Conservation (phyloP, 1,140 invertebrate species). For the Pinna nobilis region DNA sequence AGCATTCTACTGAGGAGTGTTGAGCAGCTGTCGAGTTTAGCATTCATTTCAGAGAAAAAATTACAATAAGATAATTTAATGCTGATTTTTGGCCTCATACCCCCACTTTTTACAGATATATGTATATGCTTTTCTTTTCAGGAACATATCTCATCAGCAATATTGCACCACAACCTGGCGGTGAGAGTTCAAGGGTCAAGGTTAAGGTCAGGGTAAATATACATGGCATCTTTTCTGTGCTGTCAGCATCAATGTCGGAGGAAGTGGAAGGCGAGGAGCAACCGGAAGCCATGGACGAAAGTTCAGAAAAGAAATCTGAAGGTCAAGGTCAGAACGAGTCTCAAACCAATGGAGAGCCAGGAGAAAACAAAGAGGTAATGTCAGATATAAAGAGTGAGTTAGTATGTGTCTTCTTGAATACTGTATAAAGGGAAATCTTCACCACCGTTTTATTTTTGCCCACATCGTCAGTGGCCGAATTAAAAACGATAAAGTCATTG, state of each 20-base stretch:
- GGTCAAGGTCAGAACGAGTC: constrained; percentile 37
- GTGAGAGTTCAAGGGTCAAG: constrained; percentile 94
- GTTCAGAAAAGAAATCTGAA: constrained; percentile 53
- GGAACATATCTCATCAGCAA: constrained; percentile 89
- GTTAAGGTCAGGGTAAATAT: constrained; percentile 95
- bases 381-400: no score
- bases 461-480: no score
- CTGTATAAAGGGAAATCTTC: no score
- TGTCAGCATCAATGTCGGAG: constrained; percentile 89
- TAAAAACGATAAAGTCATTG: no score
- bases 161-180: constrained; percentile 87
- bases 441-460: no score
- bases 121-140: no score
- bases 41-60: no score
- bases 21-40: no score
- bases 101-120: neutral
- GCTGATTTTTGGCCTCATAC: neutral
- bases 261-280: constrained; percentile 57
- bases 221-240: constrained; percentile 92
- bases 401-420: no score
- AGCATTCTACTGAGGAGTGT: no score
- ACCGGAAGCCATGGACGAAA: constrained; percentile 70
- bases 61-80: no score
- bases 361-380: no score
- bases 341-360: constrained; percentile 38